Evolutionary conservation across 1,140 invertebrate genomes (phyloP), one percentile per base, ranked within the genome.

Genomic region (Neodiprion virginianus): DNA sequence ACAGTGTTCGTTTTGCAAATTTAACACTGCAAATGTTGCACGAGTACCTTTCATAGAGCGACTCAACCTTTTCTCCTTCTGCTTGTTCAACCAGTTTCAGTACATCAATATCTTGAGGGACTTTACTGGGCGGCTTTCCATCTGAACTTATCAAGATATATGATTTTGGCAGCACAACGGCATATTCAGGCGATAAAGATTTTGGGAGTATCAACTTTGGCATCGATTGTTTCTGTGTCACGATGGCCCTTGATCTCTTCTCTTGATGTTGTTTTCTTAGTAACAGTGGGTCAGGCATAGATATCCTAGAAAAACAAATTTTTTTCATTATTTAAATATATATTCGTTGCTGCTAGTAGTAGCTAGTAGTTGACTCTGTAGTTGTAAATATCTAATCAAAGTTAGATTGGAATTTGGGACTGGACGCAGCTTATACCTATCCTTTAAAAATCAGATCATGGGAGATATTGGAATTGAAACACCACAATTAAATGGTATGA

Each of bases 271-370:
- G 21, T 69, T 69, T 21, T 21, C 67, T 47, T 23, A 69, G 17
- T 21, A 21, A 69, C 23, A 69, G 67, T 23, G 67, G 67, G 23
- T 69, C 67, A 11, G 67, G 17, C 67, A 21, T 23, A 47, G 67
- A 11, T 61, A 11, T 69, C 67, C 67, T 47, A 23, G 67, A 69
- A 69, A 69, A 69, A 69, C 12, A 69, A 69, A 47, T 69, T 11
- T 40, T 40, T 69, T 47, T 47, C 12, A 47, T 69, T 8, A 23
- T 23, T 69, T 12, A 21, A 21, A 21, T 65, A 1, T 65, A 14
- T 65, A 11, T 61, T n/a, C 53, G 10, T 17, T 65, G 12, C 7
- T 65, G 12, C 61, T 65, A 14, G 1, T 65, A 65, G 12, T 65
- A 14, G 12, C 17, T 65, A 65, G 12, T 65, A 14, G 12, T 65